Evolutionary conservation across 2,888 invertebrate species (phyloP).

Genomic region (Caenorhabditis japonica): DNA sequence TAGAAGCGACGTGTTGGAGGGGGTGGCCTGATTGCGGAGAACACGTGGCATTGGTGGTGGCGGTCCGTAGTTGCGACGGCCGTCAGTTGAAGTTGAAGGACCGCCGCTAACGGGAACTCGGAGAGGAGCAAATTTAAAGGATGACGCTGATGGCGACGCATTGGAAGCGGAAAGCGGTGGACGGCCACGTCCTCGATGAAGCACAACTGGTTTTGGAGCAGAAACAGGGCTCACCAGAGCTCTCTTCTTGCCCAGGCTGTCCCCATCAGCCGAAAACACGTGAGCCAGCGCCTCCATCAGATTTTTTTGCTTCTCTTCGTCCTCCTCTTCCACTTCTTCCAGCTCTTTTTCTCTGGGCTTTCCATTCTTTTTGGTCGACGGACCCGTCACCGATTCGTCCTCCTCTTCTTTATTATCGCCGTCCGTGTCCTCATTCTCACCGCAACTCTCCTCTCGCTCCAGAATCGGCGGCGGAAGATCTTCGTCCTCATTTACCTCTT

Average conservation of each 20-base stretch:
- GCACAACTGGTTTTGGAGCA: no score
- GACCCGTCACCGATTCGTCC: not conserved
- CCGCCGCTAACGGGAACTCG: no score
- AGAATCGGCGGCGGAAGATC: slow-evolving; percentile 27
- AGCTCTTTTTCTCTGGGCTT: not conserved
- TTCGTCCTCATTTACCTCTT: slow-evolving; percentile 20
- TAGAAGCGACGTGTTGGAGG: slow-evolving; percentile 25
- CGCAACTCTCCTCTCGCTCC: slow-evolving; percentile 33
- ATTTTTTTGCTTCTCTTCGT: not conserved
- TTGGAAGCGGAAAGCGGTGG: no score
- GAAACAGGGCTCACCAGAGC: no score
- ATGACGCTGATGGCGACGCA: no score
- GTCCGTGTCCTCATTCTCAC: slow-evolving; percentile 28
- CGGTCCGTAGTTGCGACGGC: not conserved
- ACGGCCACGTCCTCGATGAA: no score
- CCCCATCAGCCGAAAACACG: not conserved
- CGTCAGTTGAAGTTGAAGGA: no score
- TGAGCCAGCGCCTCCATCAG: slow-evolving; percentile 6
- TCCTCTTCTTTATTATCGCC: slow-evolving; percentile 16
- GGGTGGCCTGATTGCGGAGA: not conserved
- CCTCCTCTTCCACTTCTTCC: not conserved
- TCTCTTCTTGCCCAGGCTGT: not conserved
- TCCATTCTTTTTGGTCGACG: not conserved
- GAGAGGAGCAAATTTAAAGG: no score
- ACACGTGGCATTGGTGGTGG: not conserved